Base-by-base conservation (phyloP, 2,113 vertebrate genomes). In the Entomyzon cyanotis region DNA sequence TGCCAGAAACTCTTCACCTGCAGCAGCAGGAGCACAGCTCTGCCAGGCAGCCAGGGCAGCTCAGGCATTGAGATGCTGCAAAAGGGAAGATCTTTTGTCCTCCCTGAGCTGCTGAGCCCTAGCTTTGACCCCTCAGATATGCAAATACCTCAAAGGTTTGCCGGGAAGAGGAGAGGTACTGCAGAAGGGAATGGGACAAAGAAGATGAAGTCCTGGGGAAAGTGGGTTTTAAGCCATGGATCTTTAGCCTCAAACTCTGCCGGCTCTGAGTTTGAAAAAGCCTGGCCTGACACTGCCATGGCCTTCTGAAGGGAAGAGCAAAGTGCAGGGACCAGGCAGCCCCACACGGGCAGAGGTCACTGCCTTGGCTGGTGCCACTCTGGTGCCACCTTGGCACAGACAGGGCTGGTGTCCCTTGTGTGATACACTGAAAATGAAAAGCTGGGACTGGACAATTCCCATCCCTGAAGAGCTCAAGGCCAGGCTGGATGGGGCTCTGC, bases 121-220 rank as follows among this genome's bases (percentile, higher is more conserved):
- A 0, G 23, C 69, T 16, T 90, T 94, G 94, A 93, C 85, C 92
- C 90, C 60, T 95, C 95, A 79, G 64, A 89, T 49, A 46, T 93
- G 77, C 93, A 78, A 22, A 90, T 0, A 52, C 33, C 83, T 94
- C 71, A 33, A 75, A 83, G 19, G 64, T 39, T 39, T 39, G 10
- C 70, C 3, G 5, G 1, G 8, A 37, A 33, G 85, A 49, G 0
- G 11, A 85, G 44, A 87, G 63, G n/a, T 23, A 6, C 87, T 56
- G 85, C 90, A 52, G 30, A 41, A 78, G 60, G 49, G 2, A 77
- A 90, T 0, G 63, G 90, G 71, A 92, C 52, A 92, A 88, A 84
- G 90, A 5, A 75, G 60, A 68, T 23, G 76, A 89, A 95, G 42
- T 17, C 35, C 75, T 37, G 81, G 11, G 75, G 71, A 70, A 78